phyloP scores from a whole-genome alignment of 2,888 invertebrate genomes.

The Cyrtodaria siliqua region DNA sequence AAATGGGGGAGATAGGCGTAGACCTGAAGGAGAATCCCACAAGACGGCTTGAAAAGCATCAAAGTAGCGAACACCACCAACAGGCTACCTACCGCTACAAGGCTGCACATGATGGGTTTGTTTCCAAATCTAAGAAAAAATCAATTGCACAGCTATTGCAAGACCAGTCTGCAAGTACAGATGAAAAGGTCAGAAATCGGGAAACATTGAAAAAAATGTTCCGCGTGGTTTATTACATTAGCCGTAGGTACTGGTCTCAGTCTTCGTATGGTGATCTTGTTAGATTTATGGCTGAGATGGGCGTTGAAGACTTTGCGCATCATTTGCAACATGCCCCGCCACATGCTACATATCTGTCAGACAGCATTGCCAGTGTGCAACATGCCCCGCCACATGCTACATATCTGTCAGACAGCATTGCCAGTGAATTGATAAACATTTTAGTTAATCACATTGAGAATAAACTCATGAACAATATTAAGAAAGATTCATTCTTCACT shows the following conservation, averaged over 20 bases:
- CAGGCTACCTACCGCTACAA: conserved; percentile 1
- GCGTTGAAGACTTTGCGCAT: conserved; percentile 35
- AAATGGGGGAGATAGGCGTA: conserved; percentile 20
- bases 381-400: conserved; percentile 16
- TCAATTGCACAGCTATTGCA: conserved; percentile 7
- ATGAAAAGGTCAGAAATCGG: conserved; percentile 20
- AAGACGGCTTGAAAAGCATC: conserved; percentile 22
- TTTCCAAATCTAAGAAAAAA: neutral
- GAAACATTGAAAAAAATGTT: conserved; percentile 41
- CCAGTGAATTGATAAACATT: conserved; percentile 28
- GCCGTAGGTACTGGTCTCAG: conserved; percentile 31
- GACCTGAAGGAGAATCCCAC: conserved; percentile 16
- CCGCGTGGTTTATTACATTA: conserved; percentile 18
- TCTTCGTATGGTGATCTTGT: conserved; percentile 33
- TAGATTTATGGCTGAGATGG: conserved; percentile 33
- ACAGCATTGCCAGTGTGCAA: conserved; percentile 16
- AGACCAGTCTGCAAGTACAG: neutral
- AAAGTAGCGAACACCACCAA: conserved; percentile 16
- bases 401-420: conserved; percentile 25
- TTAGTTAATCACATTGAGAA: conserved; percentile 24
- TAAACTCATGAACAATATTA: conserved; percentile 11
- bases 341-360: conserved; percentile 24
- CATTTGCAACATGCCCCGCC: conserved; percentile 30
- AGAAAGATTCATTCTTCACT: conserved; percentile 10
- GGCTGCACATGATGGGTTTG: neutral